phyloP scores from a whole-genome alignment of 2,888 invertebrate genomes.

The Melinaea menophilus region DNA sequence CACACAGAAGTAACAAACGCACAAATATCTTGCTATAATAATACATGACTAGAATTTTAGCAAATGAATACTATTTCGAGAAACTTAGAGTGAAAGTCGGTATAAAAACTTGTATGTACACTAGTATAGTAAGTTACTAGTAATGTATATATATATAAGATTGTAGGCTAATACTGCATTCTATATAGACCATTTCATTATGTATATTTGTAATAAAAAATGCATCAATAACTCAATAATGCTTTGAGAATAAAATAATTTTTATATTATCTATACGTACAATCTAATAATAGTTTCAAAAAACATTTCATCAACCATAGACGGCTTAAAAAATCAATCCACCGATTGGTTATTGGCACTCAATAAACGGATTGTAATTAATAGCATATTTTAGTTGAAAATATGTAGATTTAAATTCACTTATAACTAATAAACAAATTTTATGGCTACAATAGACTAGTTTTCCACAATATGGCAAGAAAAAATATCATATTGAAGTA shows the following conservation, averaged over 20 bases:
- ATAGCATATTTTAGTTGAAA: too few species aligned
- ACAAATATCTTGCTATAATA: neutral
- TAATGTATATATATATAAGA: too few species aligned
- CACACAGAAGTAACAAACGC: neutral
- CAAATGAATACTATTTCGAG: neutral
- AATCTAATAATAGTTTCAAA: neutral
- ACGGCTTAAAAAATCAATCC: too few species aligned
- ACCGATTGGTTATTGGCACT: too few species aligned
- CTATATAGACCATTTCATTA: constrained; percentile 1
- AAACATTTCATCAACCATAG: neutral
- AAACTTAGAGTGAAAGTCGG: neutral
- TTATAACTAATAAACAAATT: too few species aligned
- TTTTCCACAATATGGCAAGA: too few species aligned
- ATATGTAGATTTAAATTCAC: too few species aligned
- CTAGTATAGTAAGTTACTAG: too few species aligned
- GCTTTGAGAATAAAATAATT: neutral
- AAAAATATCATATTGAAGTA: too few species aligned
- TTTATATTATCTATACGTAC: too few species aligned
- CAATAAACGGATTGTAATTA: too few species aligned
- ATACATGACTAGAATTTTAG: constrained; percentile 3
- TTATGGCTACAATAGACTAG: too few species aligned
- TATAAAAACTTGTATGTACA: neutral
- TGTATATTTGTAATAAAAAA: neutral
- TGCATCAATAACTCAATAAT: neutral
- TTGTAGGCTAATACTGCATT: neutral